Conservation (phyloP, 2,797 vertebrate species). For the Enteromius radiatus region DNA sequence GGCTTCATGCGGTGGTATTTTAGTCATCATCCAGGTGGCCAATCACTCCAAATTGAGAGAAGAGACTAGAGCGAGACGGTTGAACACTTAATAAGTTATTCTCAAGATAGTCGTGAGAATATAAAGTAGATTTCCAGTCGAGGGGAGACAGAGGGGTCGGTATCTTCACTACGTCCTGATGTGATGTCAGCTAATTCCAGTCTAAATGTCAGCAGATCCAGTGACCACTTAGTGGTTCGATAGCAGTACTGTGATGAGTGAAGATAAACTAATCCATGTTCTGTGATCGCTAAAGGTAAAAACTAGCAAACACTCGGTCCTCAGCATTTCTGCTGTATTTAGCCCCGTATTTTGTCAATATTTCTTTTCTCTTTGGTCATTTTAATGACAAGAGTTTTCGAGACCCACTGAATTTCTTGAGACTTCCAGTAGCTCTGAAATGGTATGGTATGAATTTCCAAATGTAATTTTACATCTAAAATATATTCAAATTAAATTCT, state of each 20-base stretch:
- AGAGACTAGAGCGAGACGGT: slow-evolving; percentile 24
- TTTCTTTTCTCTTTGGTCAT: neutral
- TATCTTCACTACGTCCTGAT: slow-evolving; percentile 24
- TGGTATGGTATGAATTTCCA: neutral
- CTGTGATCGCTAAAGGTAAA: neutral
- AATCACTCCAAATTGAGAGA: slow-evolving; percentile 51
- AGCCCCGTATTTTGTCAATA: neutral
- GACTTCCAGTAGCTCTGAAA: neutral
- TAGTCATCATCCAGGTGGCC: slow-evolving; percentile 61
- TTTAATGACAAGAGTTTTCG: neutral
- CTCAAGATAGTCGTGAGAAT: neutral
- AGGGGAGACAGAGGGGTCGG: neutral
- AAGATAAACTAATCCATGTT: neutral
- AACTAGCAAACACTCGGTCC: neutral
- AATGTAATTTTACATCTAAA: neutral
- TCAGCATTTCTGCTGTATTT: neutral
- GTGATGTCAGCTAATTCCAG: slow-evolving; percentile 39
- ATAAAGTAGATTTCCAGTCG: neutral
- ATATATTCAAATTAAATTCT: neutral
- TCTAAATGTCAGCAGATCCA: slow-evolving; percentile 33
- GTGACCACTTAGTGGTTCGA: neutral
- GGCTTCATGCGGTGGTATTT: slow-evolving; percentile 58
- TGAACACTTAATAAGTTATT: neutral
- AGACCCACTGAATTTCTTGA: neutral
- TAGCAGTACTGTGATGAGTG: neutral